Conservation (phyloP, 2,888 invertebrate species). For the Drosophila imparisetae region DNA sequence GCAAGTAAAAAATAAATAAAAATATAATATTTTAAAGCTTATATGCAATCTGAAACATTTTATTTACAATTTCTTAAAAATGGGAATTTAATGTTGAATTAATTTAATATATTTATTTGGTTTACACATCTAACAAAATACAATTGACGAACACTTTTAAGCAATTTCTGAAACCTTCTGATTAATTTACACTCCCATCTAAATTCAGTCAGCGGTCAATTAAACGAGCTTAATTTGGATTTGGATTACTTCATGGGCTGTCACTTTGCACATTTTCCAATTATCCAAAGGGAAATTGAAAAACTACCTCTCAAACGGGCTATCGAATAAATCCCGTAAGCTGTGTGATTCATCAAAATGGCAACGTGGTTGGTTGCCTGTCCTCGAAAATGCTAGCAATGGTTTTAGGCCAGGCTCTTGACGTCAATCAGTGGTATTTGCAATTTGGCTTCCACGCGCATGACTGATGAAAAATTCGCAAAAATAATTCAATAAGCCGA, state of each 20-base stretch:
- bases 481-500: slow-evolving; percentile 56
- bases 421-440: slow-evolving; percentile 59
- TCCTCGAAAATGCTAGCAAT: background rate
- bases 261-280: slow-evolving; percentile 8
- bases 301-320: background rate
- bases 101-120: background rate
- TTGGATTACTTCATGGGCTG: background rate
- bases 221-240: slow-evolving; percentile 12
- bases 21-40: background rate
- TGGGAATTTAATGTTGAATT: background rate
- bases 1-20: background rate
- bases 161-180: background rate
- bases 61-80: background rate
- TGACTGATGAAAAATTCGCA: slow-evolving; percentile 8
- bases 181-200: background rate
- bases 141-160: background rate
- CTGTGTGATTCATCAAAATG: slow-evolving; percentile 7
- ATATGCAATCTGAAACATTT: background rate
- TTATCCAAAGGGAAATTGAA: background rate
- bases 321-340: slow-evolving; percentile 9
- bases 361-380: background rate
- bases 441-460: slow-evolving; percentile 30
- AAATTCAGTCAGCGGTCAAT: background rate
- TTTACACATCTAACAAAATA: background rate
- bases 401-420: slow-evolving; percentile 31